phyloP scores from a whole-genome alignment of 1,140 invertebrate species.

The Odontomachus brunneus region DNA sequence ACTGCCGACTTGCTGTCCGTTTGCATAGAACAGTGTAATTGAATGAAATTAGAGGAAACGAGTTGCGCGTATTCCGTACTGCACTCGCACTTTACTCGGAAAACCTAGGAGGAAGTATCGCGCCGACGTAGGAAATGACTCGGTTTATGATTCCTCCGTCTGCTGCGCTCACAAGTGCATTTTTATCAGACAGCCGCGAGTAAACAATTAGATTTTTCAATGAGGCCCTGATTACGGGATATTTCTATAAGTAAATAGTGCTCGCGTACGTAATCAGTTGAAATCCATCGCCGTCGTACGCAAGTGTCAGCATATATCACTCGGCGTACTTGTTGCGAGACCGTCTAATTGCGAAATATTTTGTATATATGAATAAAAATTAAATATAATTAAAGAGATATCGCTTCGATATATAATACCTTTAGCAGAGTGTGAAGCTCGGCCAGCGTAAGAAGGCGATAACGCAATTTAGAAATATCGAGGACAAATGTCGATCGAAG shows the following conservation, averaged over 20 bases:
- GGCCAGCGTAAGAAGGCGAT: no score
- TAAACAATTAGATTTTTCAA: conserved; percentile 40
- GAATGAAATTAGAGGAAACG: conserved; percentile 57
- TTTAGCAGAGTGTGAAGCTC: no score
- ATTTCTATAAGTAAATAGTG: conserved; percentile 26
- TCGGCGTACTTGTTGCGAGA: background rate
- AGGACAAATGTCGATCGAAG: background rate
- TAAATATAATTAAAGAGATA: background rate
- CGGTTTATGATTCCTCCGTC: conserved; percentile 37
- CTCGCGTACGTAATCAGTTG: background rate
- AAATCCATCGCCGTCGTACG: conserved; percentile 6
- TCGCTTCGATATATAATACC: no score
- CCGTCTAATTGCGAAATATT: background rate
- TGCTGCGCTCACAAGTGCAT: background rate
- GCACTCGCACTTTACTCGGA: conserved; percentile 26
- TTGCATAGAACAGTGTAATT: conserved; percentile 54
- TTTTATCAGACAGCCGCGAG: conserved; percentile 26
- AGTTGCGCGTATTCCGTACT: conserved; percentile 35
- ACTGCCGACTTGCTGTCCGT: conserved; percentile 32
- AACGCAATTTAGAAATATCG: no score
- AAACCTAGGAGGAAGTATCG: conserved; percentile 46
- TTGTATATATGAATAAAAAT: background rate
- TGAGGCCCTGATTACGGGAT: conserved; percentile 17
- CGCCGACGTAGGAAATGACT: conserved; percentile 34
- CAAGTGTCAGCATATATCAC: background rate